These are phyloP conservation scores for Panopea generosa DNA, from an alignment of 2,888 invertebrate species.

Conservation along the genomic window DNA sequence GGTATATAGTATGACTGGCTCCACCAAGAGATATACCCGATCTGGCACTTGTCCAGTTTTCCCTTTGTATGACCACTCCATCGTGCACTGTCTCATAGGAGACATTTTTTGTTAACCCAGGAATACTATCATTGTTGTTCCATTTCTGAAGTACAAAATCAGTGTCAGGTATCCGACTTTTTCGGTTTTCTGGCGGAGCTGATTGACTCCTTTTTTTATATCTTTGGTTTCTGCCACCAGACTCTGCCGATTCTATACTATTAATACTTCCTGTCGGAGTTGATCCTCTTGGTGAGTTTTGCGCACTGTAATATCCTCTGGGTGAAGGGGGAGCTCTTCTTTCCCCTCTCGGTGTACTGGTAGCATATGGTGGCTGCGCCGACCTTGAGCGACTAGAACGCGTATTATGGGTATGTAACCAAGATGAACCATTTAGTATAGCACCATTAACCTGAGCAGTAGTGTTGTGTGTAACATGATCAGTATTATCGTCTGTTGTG, in stretches of 20 bases:
- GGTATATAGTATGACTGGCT: constrained; percentile 43
- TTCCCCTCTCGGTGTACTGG: constrained; percentile 52
- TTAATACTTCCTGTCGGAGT: constrained; percentile 51
- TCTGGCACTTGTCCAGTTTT: constrained; percentile 63
- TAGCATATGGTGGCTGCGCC: constrained; percentile 29
- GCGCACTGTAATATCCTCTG: constrained; percentile 33
- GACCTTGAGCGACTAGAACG: constrained; percentile 11
- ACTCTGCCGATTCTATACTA: constrained; percentile 60
- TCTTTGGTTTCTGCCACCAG: constrained; percentile 41
- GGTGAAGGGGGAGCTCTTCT: constrained; percentile 35
- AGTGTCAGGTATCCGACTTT: constrained; percentile 54
- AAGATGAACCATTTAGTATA: constrained; percentile 7
- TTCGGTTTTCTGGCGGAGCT: constrained; percentile 65
- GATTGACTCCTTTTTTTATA: constrained; percentile 70
- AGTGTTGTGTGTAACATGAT: constrained; percentile 27
- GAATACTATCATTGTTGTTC: constrained; percentile 50
- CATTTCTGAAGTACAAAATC: constrained; percentile 54
- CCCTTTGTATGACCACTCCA: constrained; percentile 47
- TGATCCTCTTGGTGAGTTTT: constrained; percentile 37
- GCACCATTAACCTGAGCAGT: constrained; percentile 1
- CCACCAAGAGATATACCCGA: constrained; percentile 38
- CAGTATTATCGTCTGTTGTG: constrained; percentile 26
- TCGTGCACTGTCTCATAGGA: constrained; percentile 32
- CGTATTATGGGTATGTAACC: constrained; percentile 13
- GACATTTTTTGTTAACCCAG: constrained; percentile 43